Evolutionary conservation across 2,113 vertebrate genomes (phyloP).

Genomic region (Odocoileus virginianus): DNA sequence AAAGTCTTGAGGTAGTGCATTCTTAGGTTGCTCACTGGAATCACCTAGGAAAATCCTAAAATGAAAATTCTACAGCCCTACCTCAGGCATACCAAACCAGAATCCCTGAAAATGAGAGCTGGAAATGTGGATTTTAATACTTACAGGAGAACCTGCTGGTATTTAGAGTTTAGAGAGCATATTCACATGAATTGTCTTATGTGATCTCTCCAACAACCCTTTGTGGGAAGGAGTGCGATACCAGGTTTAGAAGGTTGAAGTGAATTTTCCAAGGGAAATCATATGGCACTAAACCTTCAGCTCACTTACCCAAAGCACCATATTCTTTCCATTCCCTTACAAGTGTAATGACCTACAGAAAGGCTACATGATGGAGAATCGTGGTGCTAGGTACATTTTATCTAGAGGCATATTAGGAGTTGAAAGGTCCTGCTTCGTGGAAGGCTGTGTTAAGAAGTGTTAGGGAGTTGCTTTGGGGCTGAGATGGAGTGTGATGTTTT

Average conservation of each 20-base stretch:
- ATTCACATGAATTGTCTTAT: neutral
- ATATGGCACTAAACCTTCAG: neutral
- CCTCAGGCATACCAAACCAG: neutral
- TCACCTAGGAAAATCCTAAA: neutral
- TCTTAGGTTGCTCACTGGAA: neutral
- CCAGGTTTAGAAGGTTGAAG: neutral
- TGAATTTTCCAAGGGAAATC: neutral
- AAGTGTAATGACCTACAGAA: neutral
- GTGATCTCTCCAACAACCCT: neutral
- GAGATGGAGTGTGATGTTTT: neutral
- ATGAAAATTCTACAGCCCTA: neutral
- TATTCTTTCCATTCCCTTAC: neutral
- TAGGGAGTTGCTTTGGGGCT: neutral
- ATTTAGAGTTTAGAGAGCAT: neutral
- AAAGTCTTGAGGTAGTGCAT: neutral
- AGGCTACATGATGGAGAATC: neutral
- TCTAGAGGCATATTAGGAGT: rapidly evolving
- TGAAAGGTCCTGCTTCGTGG: neutral
- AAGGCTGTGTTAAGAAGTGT: neutral
- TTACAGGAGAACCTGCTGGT: neutral
- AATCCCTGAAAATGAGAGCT: neutral
- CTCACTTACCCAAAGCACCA: rapidly evolving
- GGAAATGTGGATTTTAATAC: neutral
- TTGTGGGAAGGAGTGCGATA: neutral
- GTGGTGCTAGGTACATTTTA: neutral